These are phyloP conservation scores for Gymnocypris eckloni DNA, from an alignment of 2,797 vertebrate species.

Conservation along the genomic window DNA sequence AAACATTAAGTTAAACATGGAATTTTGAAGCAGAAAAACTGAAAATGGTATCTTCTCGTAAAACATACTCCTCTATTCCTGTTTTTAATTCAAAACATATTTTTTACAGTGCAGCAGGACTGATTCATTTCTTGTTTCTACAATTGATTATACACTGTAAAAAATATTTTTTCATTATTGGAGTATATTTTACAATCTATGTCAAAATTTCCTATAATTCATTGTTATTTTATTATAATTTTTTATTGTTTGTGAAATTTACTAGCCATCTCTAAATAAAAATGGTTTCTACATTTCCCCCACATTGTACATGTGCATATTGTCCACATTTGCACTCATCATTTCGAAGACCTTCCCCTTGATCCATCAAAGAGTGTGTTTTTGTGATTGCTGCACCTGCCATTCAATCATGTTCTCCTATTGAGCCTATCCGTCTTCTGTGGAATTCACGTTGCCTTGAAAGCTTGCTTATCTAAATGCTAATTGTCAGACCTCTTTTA, in stretches of 20 bases:
- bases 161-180: not conserved
- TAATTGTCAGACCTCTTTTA: constrained; percentile 33
- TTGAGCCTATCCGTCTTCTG: not conserved
- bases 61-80: no score
- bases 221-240: not conserved
- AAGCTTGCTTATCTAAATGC: constrained; percentile 25
- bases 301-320: not conserved
- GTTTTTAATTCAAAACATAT: no score
- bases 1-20: no score
- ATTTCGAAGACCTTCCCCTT: constrained; percentile 10
- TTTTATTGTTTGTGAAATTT: not conserved
- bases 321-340: not conserved
- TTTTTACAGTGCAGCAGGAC: no score
- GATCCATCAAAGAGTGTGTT: not conserved
- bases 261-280: not conserved
- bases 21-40: no score
- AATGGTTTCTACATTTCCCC: no score
- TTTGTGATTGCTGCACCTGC: constrained; percentile 7
- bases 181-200: not conserved
- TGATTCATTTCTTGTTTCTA: no score
- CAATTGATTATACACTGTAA: no score
- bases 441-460: not conserved
- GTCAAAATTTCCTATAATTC: not conserved
- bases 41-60: no score
- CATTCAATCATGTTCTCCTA: not conserved